These are phyloP conservation scores for Athene noctua DNA, from an alignment of 2,113 vertebrate species.

Conservation along the genomic window DNA sequence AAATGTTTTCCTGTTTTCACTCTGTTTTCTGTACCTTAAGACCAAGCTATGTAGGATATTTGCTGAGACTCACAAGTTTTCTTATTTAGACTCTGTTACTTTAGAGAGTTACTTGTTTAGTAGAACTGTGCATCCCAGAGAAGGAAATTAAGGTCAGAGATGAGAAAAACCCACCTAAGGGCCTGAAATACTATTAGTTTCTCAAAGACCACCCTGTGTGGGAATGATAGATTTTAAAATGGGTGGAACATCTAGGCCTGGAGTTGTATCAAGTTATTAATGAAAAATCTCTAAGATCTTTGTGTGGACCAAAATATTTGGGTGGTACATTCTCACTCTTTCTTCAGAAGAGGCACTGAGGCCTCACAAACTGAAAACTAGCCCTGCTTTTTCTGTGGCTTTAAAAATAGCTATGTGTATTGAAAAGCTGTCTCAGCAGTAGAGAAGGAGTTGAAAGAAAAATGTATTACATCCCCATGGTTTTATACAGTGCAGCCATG, in stretches of 20 bases:
- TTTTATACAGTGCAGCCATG: conserved; percentile 29
- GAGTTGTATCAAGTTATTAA: conserved; percentile 27
- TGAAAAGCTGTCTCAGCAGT: conserved; percentile 44
- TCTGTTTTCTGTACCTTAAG: conserved; percentile 7
- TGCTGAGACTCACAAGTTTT: background rate
- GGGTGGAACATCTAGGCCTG: conserved; percentile 29
- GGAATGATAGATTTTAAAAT: conserved; percentile 12
- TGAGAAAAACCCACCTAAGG: conserved; percentile 5
- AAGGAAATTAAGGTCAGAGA: conserved; percentile 32
- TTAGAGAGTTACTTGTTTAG: background rate
- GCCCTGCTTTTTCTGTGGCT: background rate
- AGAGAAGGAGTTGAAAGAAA: background rate
- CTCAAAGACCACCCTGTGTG: conserved; percentile 29
- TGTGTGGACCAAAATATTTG: background rate
- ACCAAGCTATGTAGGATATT: background rate
- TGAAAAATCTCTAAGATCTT: conserved; percentile 10
- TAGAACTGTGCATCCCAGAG: background rate
- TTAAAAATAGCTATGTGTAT: background rate
- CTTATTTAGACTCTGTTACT: background rate
- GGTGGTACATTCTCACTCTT: conserved; percentile 2
- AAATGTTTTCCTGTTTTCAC: conserved; percentile 9
- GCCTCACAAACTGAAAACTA: conserved; percentile 13
- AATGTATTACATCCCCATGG: background rate
- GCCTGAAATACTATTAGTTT: conserved; percentile 5
- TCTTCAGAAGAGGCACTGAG: background rate